A percentile compares a stretch with the other conserved stretches of the same genome.
Conservation (phyloP, 1,140 invertebrate genomes). For the Apocrypta bakeri region DNA sequence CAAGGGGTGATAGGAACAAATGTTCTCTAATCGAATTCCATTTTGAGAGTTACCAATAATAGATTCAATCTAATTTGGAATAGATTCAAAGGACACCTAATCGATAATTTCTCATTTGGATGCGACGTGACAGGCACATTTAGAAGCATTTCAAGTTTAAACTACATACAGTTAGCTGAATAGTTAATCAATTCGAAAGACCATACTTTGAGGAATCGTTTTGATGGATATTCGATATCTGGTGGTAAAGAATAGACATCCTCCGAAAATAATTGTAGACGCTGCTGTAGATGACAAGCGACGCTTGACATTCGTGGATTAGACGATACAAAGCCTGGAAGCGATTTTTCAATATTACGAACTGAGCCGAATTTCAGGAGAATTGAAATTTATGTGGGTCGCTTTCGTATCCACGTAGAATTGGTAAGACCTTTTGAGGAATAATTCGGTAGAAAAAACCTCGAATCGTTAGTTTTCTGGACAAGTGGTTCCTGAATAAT, state of each 20-base stretch:
- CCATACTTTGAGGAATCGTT: too few species aligned
- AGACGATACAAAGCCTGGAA: neutral
- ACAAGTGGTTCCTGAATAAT: neutral
- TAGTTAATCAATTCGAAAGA: too few species aligned
- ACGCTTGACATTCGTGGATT: neutral
- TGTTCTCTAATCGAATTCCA: too few species aligned
- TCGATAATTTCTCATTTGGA: neutral
- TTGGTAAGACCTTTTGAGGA: neutral
- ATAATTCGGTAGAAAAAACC: neutral
- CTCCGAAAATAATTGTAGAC: conserved; percentile 9
- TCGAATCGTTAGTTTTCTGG: neutral
- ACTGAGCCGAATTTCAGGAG: neutral
- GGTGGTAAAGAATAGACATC: neutral
- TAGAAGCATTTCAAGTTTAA: too few species aligned
- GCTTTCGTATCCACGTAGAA: neutral
- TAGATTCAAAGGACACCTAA: neutral
- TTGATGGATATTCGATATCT: too few species aligned
- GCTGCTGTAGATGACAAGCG: neutral
- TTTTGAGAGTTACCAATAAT: neutral
- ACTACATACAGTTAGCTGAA: too few species aligned
- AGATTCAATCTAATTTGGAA: neutral
- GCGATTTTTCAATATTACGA: conserved; percentile 34
- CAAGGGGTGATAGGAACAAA: too few species aligned
- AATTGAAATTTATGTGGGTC: neutral
- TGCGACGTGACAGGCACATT: too few species aligned